These are phyloP conservation scores for Nyctereutes procyonoides DNA, from an alignment of 2,113 vertebrate genomes.

Conservation along the genomic window DNA sequence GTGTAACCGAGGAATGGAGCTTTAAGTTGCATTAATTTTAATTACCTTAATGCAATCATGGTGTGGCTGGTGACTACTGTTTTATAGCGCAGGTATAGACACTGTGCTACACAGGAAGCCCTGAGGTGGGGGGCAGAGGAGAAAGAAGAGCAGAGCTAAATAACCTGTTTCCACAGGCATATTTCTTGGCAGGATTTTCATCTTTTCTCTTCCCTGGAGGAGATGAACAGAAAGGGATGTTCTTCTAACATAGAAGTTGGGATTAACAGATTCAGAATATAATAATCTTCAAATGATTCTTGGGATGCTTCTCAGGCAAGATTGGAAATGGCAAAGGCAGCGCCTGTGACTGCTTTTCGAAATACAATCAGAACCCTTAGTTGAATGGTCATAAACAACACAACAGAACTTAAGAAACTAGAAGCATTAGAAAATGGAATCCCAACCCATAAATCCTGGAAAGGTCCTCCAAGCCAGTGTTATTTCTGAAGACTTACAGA, in stretches of 20 bases:
- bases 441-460: neutral
- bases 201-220: neutral
- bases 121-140: fast-evolving
- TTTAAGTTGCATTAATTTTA: conserved; percentile 5
- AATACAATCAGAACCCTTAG: neutral
- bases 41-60: neutral
- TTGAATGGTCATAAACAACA: neutral
- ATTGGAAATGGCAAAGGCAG: neutral
- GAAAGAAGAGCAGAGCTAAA: neutral
- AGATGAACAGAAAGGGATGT: neutral
- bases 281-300: neutral
- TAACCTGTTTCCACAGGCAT: neutral
- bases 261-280: neutral
- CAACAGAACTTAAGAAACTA: neutral
- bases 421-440: neutral
- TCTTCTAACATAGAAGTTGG: neutral
- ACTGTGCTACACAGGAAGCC: neutral
- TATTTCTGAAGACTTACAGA: neutral
- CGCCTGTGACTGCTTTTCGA: neutral
- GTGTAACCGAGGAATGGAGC: neutral
- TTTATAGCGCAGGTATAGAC: neutral
- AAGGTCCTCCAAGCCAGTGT: neutral
- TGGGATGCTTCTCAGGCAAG: neutral
- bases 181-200: neutral
- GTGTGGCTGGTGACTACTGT: neutral